Percentiles rank a stretch among this genome's conserved stretches.
These are phyloP conservation scores for Halcyon smyrnensis DNA, from an alignment of 2,797 vertebrate species.

Conservation along the genomic window DNA sequence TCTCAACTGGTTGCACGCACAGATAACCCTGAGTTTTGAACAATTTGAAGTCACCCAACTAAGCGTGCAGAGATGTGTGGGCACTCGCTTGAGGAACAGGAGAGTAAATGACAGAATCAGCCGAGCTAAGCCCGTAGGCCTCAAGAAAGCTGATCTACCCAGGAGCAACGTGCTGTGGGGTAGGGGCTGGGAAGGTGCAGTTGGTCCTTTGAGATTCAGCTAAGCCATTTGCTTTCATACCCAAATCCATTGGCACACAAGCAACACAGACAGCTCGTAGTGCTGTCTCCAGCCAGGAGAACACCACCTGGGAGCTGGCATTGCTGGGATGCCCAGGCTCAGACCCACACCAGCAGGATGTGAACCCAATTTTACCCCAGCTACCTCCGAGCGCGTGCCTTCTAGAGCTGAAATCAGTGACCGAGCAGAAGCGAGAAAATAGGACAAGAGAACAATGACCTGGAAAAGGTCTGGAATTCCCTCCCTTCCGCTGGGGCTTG, in stretches of 20 bases:
- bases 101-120: not conserved
- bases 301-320: fast-evolving
- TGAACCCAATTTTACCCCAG: fast-evolving
- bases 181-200: too few relatives aligned
- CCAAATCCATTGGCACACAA: fast-evolving
- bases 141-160: not conserved
- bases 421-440: not conserved
- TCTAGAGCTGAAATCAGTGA: fast-evolving
- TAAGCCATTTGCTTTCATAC: not conserved
- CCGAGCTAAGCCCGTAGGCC: not conserved
- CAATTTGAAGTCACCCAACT: not conserved
- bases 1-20: not conserved
- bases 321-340: not conserved
- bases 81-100: not conserved
- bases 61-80: fast-evolving
- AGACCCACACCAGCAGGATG: not conserved
- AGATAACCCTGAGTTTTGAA: not conserved
- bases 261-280: not conserved
- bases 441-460: not conserved
- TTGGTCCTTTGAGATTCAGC: not conserved
- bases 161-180: fast-evolving
- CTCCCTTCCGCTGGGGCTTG: not conserved
- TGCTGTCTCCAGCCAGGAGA: not conserved
- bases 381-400: fast-evolving
- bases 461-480: not conserved